Percentiles rank a stretch among this genome's conserved stretches.
Conservation (phyloP, 37 sponge, comb jelly and placozoan species). For the Chondrosia reniformis region DNA sequence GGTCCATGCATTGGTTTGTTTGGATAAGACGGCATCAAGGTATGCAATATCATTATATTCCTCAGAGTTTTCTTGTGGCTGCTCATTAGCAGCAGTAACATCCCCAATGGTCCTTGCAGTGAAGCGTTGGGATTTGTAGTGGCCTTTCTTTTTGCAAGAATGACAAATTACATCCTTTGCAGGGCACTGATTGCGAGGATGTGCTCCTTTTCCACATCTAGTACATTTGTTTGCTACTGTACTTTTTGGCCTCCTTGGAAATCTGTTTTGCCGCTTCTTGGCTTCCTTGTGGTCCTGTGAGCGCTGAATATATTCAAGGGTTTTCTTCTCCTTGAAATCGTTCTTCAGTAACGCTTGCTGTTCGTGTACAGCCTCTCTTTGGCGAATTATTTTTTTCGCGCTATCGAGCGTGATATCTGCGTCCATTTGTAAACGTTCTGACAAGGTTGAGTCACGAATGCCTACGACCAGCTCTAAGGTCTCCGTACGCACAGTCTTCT, state of each 20-base stretch:
- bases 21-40: neutral
- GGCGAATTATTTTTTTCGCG: conserved; percentile 1
- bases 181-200: neutral
- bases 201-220: neutral
- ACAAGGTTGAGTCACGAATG: neutral
- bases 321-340: neutral
- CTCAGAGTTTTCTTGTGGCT: too few species aligned
- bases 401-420: conserved; percentile 18
- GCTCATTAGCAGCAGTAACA: too few species aligned
- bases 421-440: conserved; percentile 13
- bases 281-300: neutral
- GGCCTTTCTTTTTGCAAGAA: neutral
- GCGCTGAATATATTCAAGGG: neutral
- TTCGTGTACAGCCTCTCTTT: conserved; percentile 21
- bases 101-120: neutral
- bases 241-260: too few species aligned
- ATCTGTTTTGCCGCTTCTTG: too few species aligned
- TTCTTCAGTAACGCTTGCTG: conserved; percentile 1
- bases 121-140: neutral
- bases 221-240: too few species aligned
- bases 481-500: too few species aligned
- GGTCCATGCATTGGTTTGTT: conserved; percentile 21
- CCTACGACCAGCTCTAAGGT: too few species aligned
- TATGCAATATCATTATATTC: neutral
- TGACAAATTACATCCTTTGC: neutral